Evolutionary conservation across 2,888 invertebrate genomes (phyloP), one percentile per base, ranked within the genome.

Genomic region (Sarcophaga caerulescens): DNA sequence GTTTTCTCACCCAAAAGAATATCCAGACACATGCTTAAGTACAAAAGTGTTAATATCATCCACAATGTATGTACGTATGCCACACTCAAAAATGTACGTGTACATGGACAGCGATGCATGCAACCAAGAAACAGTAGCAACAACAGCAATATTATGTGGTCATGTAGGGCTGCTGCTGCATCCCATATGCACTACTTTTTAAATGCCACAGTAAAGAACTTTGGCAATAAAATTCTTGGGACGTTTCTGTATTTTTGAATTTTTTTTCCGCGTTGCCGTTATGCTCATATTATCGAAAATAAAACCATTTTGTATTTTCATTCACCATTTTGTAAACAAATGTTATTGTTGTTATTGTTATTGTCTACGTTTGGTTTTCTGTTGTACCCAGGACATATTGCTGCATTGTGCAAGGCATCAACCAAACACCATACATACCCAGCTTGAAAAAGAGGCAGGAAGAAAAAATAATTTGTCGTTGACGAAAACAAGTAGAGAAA

Each of bases 231-330:
- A 78, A 79, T 74, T 68, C 21, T 60, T 10, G 57, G 4, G 12
- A 14, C 10, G n/a, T 60, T 60, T 60, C n/a, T 23, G 0, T 14
- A 0, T 21, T 52, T 74, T 57, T 78, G 68, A 62, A 60, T 66
- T 66, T 35, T 35, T 66, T 4, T 19, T 17, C 47, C 45, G 52
- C 47, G 19, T 66, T 76, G 63, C 23, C 21, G 14, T 69, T 35
- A 35, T 35, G 2, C 35, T 35, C 10, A 4, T 10, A 35, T 8
- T 35, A 35, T 52, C 65, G 74, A 86, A 86, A 86, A 86, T 69
- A 65, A 81, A 86, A 81, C 77, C 84, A 81, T 86, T 86, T 83
- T 83, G 73, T 81, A 75, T 78, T 71, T 78, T 70, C 75, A 45
- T 73, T 65, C 71, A 14, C 82, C 77, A 77, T 77, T 82, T 77